These are phyloP conservation scores for Actinia tenebrosa DNA, from an alignment of 64 coral and sea anemone species.

Conservation along the genomic window DNA sequence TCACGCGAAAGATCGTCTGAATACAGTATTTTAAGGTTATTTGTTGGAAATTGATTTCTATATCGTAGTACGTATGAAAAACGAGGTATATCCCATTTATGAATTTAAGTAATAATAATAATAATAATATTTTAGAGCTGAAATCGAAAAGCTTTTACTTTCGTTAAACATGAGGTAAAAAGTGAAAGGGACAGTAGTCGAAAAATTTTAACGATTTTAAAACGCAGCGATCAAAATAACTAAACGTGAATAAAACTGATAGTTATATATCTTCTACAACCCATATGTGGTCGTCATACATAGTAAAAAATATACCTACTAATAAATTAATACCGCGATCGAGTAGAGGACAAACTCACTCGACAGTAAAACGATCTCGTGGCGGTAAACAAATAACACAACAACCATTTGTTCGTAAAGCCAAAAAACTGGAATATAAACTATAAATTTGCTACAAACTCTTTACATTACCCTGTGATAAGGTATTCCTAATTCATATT, in stretches of 20 bases:
- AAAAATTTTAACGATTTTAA: conserved; percentile 5
- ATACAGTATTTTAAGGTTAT: conserved; percentile 4
- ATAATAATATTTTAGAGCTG: conserved; percentile 10
- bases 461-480: conserved; percentile 80
- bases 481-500: conserved; percentile 70
- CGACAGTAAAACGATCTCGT: conserved; percentile 37
- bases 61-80: conserved; percentile 21
- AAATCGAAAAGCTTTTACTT: conserved; percentile 26
- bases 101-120: conserved; percentile 23
- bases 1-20: conserved; percentile 22
- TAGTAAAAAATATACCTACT: conserved; percentile 54
- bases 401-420: conserved; percentile 40
- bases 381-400: conserved; percentile 82
- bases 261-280: conserved; percentile 32
- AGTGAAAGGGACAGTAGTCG: conserved; percentile 23
- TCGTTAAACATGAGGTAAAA: conserved; percentile 21
- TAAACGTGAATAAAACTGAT: conserved; percentile 40
- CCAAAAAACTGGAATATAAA: conserved; percentile 53
- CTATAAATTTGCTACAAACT: conserved; percentile 69
- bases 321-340: conserved; percentile 69
- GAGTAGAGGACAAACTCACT: conserved; percentile 29
- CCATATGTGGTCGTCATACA: conserved; percentile 47
- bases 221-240: conserved; percentile 1
- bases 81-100: conserved; percentile 26
- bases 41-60: conserved; percentile 21